Evolutionary conservation across 2,113 vertebrate genomes (phyloP), one percentile per base, ranked within the genome.

Genomic region (Hepsetus odoe): DNA sequence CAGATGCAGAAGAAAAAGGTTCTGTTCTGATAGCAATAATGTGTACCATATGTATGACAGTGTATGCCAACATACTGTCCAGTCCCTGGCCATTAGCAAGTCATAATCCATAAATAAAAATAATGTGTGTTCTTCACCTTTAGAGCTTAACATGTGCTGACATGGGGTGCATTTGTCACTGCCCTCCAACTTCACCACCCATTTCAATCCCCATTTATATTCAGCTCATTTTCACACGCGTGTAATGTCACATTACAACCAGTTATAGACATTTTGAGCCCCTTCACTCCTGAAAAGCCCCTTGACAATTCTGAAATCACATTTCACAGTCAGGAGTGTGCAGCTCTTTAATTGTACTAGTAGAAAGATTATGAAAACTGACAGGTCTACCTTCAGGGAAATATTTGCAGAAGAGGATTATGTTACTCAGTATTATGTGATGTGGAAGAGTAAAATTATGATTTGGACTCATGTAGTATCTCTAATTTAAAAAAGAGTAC

Each of bases 201-300:
- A 32, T 9, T n/a, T 26, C 26, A 65, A 51, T 40, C 75, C 13
- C 58, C 59, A 28, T 77, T 67, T 51, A 51, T 65, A n/a, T 32
- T 58, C 44, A 35, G 44, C 28, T 55, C 26, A 77, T 77, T 67
- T 76, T 68, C 75, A 77, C 32, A 68, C 51, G 30, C n/a, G 46
- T 40, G 51, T 58, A 68, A 68, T 77, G 44, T 33, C 73, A 67
- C 49, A 38, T 65, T 65, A 65, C 61, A n/a, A n/a, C 35, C 18
- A 10, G 18, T 65, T 65, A 65, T 33, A 40, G 75, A 49, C 42
- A 69, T 62, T 62, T 51, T 35, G 16, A 65, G 62, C 16, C 61
- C 35, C 30, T 65, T 65, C 13, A 26, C 22, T 35, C 55, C 61
- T 59, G 18, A 38, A 68, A 72, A 18, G 35, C 1, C 53, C 46